Base-by-base conservation (phyloP, 53 echinoderm and acorn worm genomes). In the Echinarachnius parma region DNA sequence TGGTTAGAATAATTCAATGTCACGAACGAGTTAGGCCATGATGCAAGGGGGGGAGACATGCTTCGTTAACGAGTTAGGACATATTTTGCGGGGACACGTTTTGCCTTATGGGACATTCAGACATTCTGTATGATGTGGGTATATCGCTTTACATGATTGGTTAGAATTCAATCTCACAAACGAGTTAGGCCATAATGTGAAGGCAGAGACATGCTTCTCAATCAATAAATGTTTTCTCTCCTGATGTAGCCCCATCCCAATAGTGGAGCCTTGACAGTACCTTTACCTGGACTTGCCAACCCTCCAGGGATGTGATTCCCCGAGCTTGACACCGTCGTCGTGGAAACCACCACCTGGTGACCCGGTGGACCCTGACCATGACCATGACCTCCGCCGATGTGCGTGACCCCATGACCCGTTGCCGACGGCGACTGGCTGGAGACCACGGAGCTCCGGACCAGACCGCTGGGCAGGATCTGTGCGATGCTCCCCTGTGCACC, bases 211-310 rank as follows among this genome's bases (percentile, higher is more conserved):
- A n/a, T n/a, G n/a, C n/a, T n/a, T n/a, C n/a, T n/a, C n/a, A n/a
- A n/a, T n/a, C n/a, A n/a, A n/a, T n/a, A n/a, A n/a, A n/a, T n/a
- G n/a, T n/a, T n/a, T n/a, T n/a, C n/a, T n/a, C n/a, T n/a, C n/a
- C n/a, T n/a, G 10, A 35, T 34, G 47, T 52, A 70, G 71, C 44
- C 62, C 84, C 61, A 64, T 36, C 62, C 35, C 66, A 84, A 60
- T 66, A n/a, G 58, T 50, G 77, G 83, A 77, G 66, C 66, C 77
- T 74, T n/a, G 65, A 84, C 78, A 84, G 84, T 84, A 84, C 84
- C 84, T 84, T 62, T 84, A 84, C 84, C 84, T 84, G 84, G 78
- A 53, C 70, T 84, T 23, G 78, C 53, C 84, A 78, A 49, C 61
- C 78, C 69, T 50, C 78, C 77, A 2, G 66, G 19, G 19, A 69